phyloP scores from a whole-genome alignment of 2,113 vertebrate genomes.

The Phaethon lepturus region DNA sequence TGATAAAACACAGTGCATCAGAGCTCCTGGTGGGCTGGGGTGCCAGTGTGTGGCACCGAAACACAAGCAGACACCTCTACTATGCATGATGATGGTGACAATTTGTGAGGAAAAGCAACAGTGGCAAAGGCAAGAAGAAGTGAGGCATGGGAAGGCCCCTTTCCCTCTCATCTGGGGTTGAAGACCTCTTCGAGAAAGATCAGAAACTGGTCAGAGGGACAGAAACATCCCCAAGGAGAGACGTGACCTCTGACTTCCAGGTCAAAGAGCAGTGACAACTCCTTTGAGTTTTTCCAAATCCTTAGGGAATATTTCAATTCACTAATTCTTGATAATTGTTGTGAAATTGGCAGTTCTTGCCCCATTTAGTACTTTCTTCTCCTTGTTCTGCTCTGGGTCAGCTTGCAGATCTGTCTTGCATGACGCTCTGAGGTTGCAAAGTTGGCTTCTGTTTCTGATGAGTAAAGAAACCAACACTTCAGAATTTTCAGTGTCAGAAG shows the following conservation, averaged over 20 bases:
- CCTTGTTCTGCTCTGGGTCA: neutral
- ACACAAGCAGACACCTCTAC: neutral
- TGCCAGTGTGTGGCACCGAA: neutral
- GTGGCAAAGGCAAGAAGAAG: neutral
- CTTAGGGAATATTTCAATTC: neutral
- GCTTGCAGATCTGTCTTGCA: neutral
- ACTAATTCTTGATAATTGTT: neutral
- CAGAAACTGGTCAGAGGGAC: neutral
- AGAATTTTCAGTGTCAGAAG: neutral
- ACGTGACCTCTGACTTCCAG: neutral
- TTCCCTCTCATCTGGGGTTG: neutral
- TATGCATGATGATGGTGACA: fast-evolving
- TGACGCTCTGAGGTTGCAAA: neutral
- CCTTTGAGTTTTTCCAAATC: neutral
- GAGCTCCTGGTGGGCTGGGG: neutral
- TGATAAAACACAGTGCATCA: neutral
- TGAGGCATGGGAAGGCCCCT: neutral
- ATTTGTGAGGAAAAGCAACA: neutral
- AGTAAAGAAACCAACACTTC: neutral
- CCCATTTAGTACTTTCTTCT: neutral
- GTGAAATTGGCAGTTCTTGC: neutral
- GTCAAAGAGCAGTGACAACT: neutral
- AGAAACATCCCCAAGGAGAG: neutral
- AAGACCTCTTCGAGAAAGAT: neutral
- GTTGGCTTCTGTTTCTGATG: neutral